Evolutionary conservation across 2,797 vertebrate genomes (phyloP).

Genomic region (Hoplostethus mediterraneus): DNA sequence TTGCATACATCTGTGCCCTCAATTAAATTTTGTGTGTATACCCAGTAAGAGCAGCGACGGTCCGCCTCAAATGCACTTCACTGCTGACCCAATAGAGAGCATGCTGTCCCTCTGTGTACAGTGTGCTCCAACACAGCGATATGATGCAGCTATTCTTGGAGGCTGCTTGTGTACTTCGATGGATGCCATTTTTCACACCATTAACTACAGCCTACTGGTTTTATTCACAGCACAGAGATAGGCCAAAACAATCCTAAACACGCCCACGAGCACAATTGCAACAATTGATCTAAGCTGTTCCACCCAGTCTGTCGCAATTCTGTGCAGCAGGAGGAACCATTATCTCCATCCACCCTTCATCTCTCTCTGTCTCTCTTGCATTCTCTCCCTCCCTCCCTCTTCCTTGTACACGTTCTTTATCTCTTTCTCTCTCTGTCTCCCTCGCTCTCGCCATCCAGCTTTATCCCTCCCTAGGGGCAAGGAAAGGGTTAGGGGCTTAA

Average conservation of each 20-base stretch:
- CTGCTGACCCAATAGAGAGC: constrained; percentile 56
- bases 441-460: constrained; percentile 15
- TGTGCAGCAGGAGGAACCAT: constrained; percentile 69
- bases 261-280: constrained; percentile 78
- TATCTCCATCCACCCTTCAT: constrained; percentile 68
- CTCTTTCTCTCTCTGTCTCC: constrained; percentile 9
- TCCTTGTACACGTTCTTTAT: constrained; percentile 14
- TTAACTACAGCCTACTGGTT: constrained; percentile 84
- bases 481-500: constrained; percentile 43
- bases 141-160: constrained; percentile 81
- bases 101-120: constrained; percentile 65
- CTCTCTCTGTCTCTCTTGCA: constrained; percentile 23
- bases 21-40: constrained; percentile 25
- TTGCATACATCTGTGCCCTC: constrained; percentile 3
- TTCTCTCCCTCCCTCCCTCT: neutral
- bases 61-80: constrained; percentile 19
- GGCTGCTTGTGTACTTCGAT: constrained; percentile 73
- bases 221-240: constrained; percentile 82
- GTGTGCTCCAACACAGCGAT: constrained; percentile 79
- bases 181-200: constrained; percentile 83
- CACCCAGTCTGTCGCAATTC: constrained; percentile 73
- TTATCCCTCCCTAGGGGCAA: constrained; percentile 49
- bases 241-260: constrained; percentile 80
- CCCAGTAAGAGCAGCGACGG: constrained; percentile 11
- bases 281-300: constrained; percentile 81